Evolutionary conservation across 2,888 invertebrate genomes (phyloP), one percentile per base, ranked within the genome.

Genomic region (Mechanitis messenoides): DNA sequence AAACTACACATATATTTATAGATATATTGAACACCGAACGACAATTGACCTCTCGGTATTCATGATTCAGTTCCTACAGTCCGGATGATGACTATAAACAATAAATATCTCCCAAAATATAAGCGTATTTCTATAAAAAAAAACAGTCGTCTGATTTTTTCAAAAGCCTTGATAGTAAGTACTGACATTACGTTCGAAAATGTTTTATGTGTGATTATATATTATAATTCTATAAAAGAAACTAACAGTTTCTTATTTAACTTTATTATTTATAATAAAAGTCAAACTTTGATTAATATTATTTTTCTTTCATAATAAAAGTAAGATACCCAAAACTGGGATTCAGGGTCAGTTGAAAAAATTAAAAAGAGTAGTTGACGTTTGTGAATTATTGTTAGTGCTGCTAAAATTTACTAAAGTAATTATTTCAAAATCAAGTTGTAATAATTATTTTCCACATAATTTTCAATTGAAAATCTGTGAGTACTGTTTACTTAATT

Each of bases 321-420:
- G 53, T 58, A 45, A 46, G 38, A 38, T 38, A 55, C 38, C 28
- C 42, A 56, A 56, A 56, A 56, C 20, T 38, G n/a, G 42, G 62
- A 59, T 57, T 63, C 59, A 63, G 47, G 47, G 57, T 55, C 58
- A 58, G 54, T 31, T 56, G 38, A 56, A 56, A 42, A 60, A 62
- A 64, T 53, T 59, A 57, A 61, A 64, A 66, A 63, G 58, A 61
- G 55, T 59, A 53, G 46, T 63, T 68, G 69, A 66, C 69, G 66
- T 66, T 67, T 68, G 53, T 59, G 58, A 62, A 66, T 20, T 20
- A 20, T 64, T 65, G 62, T 65, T 66, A 58, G 60, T 59, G 58
- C 65, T 63, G 57, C 64, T 60, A 55, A 60, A 62, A 64, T 62
- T 68, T 50, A 54, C 55, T 61, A 56, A 54, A 66, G 65, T 61